Evolutionary conservation across 2,113 vertebrate species (phyloP).

Genomic region (Pelvicachromis taeniatus): DNA sequence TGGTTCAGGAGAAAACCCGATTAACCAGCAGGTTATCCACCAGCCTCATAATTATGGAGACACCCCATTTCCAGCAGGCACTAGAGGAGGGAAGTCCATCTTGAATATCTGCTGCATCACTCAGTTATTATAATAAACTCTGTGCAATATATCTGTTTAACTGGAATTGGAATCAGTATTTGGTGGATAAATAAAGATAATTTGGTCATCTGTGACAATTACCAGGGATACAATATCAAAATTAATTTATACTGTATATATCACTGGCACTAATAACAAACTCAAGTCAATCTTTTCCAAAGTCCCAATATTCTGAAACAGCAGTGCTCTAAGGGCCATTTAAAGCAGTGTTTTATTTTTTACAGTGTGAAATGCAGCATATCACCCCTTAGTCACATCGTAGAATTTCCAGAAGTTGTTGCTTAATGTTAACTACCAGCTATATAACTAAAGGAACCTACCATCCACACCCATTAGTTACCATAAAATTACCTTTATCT

Average conservation of each 20-base stretch:
- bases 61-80: neutral
- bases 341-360: too few relatives aligned
- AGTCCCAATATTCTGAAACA: too few relatives aligned
- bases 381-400: too few relatives aligned
- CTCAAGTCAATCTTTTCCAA: neutral
- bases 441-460: neutral
- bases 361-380: too few relatives aligned
- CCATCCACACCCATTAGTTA: neutral
- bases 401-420: neutral
- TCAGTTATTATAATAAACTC: neutral
- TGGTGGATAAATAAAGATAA: neutral
- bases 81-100: slow-evolving; percentile 8
- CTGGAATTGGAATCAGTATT: neutral
- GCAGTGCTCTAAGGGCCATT: too few relatives aligned
- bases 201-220: neutral
- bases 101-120: neutral
- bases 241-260: neutral
- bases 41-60: neutral
- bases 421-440: neutral
- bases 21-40: slow-evolving; percentile 9
- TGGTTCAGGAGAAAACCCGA: slow-evolving; percentile 8
- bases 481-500: neutral
- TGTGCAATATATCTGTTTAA: neutral
- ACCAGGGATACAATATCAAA: neutral
- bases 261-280: neutral